Evolutionary conservation across 2,797 vertebrate genomes (phyloP).

Genomic region (Distichodus sexfasciatus): DNA sequence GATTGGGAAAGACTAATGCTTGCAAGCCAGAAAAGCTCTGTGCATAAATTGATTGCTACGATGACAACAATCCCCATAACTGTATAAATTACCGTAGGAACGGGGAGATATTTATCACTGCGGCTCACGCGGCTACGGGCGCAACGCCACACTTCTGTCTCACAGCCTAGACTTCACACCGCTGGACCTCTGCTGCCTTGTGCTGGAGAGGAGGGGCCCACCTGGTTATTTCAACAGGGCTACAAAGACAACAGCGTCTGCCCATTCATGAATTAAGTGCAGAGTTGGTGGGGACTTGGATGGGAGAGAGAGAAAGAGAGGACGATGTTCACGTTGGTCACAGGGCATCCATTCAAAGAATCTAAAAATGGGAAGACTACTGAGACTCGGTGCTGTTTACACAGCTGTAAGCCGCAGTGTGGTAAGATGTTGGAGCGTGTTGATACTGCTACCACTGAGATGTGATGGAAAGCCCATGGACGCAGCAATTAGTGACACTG

Average conservation of each 20-base stretch:
- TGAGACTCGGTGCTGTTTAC: slow-evolving; percentile 43
- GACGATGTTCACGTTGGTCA: slow-evolving; percentile 10
- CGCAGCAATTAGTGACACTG: slow-evolving; percentile 43
- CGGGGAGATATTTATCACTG: slow-evolving; percentile 51
- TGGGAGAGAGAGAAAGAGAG: not conserved
- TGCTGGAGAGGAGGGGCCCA: slow-evolving; percentile 14
- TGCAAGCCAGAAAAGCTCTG: slow-evolving; percentile 35
- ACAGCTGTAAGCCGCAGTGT: slow-evolving; percentile 45
- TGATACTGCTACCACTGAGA: slow-evolving; percentile 49
- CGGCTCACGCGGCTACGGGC: slow-evolving; percentile 25
- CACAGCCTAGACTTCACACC: slow-evolving; percentile 22
- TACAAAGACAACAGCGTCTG: slow-evolving; percentile 31
- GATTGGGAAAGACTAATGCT: slow-evolving; percentile 41
- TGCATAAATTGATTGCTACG: slow-evolving; percentile 52
- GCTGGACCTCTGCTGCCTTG: slow-evolving; percentile 2
- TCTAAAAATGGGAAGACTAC: slow-evolving; percentile 37
- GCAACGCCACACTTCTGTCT: slow-evolving; percentile 36
- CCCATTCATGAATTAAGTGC: slow-evolving; percentile 38
- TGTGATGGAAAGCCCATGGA: slow-evolving; percentile 36
- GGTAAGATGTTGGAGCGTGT: slow-evolving; percentile 41
- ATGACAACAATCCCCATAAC: slow-evolving; percentile 57
- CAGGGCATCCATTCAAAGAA: slow-evolving; percentile 26
- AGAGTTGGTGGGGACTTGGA: slow-evolving; percentile 17
- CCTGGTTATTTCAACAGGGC: slow-evolving; percentile 31
- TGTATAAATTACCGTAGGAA: slow-evolving; percentile 55